These are phyloP conservation scores for Xerus rutilus DNA, from an alignment of 2,797 vertebrate genomes.

Conservation along the genomic window DNA sequence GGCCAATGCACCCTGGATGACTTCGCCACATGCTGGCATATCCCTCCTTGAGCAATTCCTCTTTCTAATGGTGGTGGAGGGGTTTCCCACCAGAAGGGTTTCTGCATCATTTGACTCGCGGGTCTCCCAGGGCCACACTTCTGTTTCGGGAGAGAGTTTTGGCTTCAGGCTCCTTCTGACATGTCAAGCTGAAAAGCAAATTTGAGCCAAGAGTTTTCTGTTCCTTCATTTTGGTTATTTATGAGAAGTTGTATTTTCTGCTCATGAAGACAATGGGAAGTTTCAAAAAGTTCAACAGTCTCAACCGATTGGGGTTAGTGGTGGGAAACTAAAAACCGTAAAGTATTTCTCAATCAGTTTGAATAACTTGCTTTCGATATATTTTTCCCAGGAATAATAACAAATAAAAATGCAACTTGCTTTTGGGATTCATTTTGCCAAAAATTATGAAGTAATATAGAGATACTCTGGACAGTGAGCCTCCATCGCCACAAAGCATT, in stretches of 20 bases:
- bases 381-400: slow-evolving; percentile 48
- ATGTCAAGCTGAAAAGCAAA: slow-evolving; percentile 75
- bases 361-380: slow-evolving; percentile 59
- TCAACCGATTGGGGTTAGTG: slow-evolving; percentile 38
- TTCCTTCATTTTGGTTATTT: slow-evolving; percentile 78
- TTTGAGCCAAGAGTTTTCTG: slow-evolving; percentile 77
- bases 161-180: slow-evolving; percentile 70
- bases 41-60: slow-evolving; percentile 48
- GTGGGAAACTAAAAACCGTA: slow-evolving; percentile 64
- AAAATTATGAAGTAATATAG: slow-evolving; percentile 38
- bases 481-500: not conserved
- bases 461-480: not conserved
- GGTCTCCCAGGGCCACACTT: slow-evolving; percentile 73
- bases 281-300: slow-evolving; percentile 67
- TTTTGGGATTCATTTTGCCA: slow-evolving; percentile 48
- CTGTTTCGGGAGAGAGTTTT: slow-evolving; percentile 73
- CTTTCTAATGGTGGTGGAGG: slow-evolving; percentile 55
- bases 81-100: slow-evolving; percentile 71
- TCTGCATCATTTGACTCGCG: slow-evolving; percentile 77
- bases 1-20: not conserved
- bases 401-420: slow-evolving; percentile 61
- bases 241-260: slow-evolving; percentile 78
- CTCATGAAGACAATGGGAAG: slow-evolving; percentile 76
- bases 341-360: slow-evolving; percentile 69
- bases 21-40: not conserved